Evolutionary conservation across 2,797 vertebrate species (phyloP).

Genomic region (Furcifer pardalis): DNA sequence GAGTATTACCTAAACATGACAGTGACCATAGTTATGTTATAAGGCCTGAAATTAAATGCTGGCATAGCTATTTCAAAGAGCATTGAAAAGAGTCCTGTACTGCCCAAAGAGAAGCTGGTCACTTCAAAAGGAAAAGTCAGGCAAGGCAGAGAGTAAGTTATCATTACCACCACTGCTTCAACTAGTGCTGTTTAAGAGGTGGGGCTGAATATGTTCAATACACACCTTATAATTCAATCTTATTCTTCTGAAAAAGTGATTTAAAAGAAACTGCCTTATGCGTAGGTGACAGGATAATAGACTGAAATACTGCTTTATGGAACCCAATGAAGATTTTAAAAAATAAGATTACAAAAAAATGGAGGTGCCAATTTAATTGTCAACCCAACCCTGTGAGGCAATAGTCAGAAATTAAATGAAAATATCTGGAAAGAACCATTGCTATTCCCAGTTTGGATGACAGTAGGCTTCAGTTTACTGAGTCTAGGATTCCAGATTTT

Average conservation of each 20-base stretch:
- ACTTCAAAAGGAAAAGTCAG: not conserved
- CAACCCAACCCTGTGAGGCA: not conserved
- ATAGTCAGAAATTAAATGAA: too few relatives aligned
- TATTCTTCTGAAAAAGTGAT: not conserved
- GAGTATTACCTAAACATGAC: conserved; percentile 25
- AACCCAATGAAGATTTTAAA: not conserved
- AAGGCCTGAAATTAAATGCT: conserved; percentile 19
- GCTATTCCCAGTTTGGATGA: too few relatives aligned
- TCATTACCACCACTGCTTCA: too few relatives aligned
- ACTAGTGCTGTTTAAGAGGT: not conserved
- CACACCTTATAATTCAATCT: too few relatives aligned
- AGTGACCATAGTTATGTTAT: not conserved
- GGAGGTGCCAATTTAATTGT: not conserved
- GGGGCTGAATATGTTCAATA: not conserved
- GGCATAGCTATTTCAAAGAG: not conserved
- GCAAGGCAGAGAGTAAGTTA: not conserved
- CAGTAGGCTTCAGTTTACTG: too few relatives aligned
- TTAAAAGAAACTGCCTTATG: too few relatives aligned
- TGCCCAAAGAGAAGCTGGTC: not conserved
- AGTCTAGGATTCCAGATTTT: too few relatives aligned
- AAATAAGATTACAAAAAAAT: not conserved
- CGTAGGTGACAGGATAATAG: not conserved
- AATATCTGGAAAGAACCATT: too few relatives aligned
- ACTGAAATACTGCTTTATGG: not conserved
- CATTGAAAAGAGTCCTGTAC: not conserved